These are phyloP conservation scores for Potamilus streckersoni DNA, from an alignment of 1,140 invertebrate species.

Conservation along the genomic window DNA sequence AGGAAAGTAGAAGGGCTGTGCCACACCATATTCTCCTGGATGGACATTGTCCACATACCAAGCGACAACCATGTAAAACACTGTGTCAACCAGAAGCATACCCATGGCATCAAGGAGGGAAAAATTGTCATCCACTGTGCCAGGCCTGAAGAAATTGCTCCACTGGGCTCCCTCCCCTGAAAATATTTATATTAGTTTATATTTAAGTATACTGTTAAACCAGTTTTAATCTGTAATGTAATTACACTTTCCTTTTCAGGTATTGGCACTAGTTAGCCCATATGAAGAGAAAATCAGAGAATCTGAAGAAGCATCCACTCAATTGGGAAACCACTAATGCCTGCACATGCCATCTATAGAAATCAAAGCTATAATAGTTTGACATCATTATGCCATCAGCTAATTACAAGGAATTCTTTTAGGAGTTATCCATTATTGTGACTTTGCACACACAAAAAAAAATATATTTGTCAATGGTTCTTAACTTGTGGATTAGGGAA, in stretches of 20 bases:
- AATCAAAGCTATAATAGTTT: no score
- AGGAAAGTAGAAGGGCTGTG: conserved; percentile 70
- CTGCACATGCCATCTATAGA: not conserved
- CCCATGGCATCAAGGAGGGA: conserved; percentile 57
- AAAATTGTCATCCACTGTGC: conserved; percentile 64
- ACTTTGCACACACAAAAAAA: no score
- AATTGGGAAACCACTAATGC: not conserved
- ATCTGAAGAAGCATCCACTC: not conserved
- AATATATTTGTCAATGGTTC: no score
- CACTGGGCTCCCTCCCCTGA: conserved; percentile 59
- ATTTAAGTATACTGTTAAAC: not conserved
- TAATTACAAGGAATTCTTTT: no score
- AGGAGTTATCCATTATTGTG: no score
- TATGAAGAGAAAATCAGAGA: not conserved
- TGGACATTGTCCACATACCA: conserved; percentile 76
- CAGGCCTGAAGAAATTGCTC: conserved; percentile 56
- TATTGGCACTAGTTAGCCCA: not conserved
- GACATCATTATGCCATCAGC: no score
- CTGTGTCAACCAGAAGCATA: conserved; percentile 72
- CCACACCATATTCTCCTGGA: conserved; percentile 73
- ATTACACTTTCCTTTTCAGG: not conserved
- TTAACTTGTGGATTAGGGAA: no score
- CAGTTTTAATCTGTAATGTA: not conserved
- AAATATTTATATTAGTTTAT: conserved; percentile 4
- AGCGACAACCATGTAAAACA: conserved; percentile 69